These are phyloP conservation scores for Hydroisotoma schaefferi DNA, from an alignment of 2,888 invertebrate species.

Conservation along the genomic window DNA sequence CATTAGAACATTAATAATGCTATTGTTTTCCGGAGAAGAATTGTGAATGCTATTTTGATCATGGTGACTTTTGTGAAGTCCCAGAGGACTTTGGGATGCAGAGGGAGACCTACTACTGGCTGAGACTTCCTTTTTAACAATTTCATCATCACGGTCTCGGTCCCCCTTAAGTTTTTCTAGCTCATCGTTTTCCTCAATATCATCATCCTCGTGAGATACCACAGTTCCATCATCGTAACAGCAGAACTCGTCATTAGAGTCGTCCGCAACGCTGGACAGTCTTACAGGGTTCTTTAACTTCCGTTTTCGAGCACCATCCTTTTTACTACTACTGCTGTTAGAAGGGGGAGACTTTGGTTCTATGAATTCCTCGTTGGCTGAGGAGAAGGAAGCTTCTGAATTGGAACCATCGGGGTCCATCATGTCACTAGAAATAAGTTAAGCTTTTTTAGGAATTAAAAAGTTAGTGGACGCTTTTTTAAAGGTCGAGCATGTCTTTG, in stretches of 20 bases:
- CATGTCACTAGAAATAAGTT: slow-evolving; percentile 5
- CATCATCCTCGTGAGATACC: slow-evolving; percentile 25
- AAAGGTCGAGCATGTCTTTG: too few relatives aligned
- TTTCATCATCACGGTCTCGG: not conserved
- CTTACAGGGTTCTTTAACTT: slow-evolving; percentile 45
- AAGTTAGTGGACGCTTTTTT: too few relatives aligned
- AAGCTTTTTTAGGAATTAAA: too few relatives aligned
- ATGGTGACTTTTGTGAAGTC: not conserved
- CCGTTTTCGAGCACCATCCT: slow-evolving; percentile 44
- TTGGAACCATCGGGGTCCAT: slow-evolving; percentile 18
- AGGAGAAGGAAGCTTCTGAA: slow-evolving; percentile 17
- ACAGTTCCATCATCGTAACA: slow-evolving; percentile 48
- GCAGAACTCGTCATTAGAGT: slow-evolving; percentile 48
- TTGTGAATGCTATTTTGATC: not conserved
- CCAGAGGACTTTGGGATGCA: not conserved
- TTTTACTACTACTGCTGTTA: slow-evolving; percentile 19
- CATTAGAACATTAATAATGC: not conserved
- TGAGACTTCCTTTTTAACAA: not conserved
- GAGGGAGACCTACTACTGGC: not conserved
- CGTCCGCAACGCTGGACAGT: slow-evolving; percentile 49
- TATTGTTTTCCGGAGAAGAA: not conserved
- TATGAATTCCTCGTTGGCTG: slow-evolving; percentile 19
- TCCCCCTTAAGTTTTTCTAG: not conserved
- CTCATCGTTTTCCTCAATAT: slow-evolving; percentile 8
- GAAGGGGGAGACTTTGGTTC: slow-evolving; percentile 21